phyloP scores from a whole-genome alignment of 2,113 vertebrate genomes.

The Cheilinus undulatus region DNA sequence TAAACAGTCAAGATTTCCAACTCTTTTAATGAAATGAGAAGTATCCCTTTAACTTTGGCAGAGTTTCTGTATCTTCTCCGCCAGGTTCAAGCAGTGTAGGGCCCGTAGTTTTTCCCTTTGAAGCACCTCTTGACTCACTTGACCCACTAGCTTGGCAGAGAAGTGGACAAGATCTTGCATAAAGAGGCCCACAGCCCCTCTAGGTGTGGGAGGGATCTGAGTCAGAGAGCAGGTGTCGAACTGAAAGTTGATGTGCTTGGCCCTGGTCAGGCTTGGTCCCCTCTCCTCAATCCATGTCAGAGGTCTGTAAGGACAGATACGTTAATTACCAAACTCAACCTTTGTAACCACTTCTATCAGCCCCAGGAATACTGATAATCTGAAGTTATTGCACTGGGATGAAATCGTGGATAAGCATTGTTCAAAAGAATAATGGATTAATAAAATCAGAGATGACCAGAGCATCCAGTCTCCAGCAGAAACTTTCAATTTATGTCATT shows the following conservation, averaged over 20 bases:
- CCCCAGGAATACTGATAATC: no score
- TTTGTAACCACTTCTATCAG: no score
- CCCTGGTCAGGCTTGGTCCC: conserved; percentile 85
- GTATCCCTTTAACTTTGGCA: conserved; percentile 59
- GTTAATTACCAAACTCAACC: no score
- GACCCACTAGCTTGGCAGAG: conserved; percentile 88
- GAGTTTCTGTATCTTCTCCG: conserved; percentile 84
- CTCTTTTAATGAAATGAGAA: not conserved
- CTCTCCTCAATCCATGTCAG: conserved; percentile 95
- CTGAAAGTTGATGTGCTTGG: conserved; percentile 88
- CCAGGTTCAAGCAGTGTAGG: conserved; percentile 89
- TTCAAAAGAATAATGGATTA: no score
- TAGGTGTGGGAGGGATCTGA: conserved; percentile 83
- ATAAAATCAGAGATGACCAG: no score
- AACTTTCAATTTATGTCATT: no score
- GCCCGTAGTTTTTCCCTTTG: conserved; percentile 85
- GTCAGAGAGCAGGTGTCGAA: conserved; percentile 88
- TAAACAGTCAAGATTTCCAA: no score
- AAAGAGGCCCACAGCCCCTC: conserved; percentile 87
- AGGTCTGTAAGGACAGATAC: conserved; percentile 73
- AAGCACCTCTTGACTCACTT: conserved; percentile 83
- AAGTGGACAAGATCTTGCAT: conserved; percentile 93
- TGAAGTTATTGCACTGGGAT: no score
- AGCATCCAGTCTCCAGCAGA: no score
- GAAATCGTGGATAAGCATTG: no score